Evolutionary conservation across 2,888 invertebrate genomes (phyloP), one percentile per base, ranked within the genome.

Genomic region (Portevinia maculata): DNA sequence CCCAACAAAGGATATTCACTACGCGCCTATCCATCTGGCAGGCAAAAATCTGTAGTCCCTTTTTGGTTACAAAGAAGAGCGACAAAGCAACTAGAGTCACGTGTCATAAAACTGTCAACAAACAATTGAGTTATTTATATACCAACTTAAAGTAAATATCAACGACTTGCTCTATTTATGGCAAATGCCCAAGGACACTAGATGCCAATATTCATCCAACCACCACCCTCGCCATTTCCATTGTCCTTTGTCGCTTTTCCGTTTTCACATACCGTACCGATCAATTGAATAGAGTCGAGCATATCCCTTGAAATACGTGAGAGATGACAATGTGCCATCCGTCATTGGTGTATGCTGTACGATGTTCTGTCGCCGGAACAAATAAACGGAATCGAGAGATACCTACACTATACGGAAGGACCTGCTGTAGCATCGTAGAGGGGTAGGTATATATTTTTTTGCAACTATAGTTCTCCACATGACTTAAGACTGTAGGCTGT

Each of bases 101-200:
- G 85, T 85, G 85, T 65, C 85, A 69, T 78, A 55, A 83, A 83
- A 83, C 85, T 85, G 84, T 84, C 84, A 84, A 85, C 79, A 84
- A 79, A 74, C 81, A 83, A 83, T 85, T 85, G 85, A 85, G 85
- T 83, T 85, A 85, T 85, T 85, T 85, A 78, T 83, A 83, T 30
- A 78, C 83, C 78, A 73, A 67, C 65, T 73, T 34, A 73, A 73
- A 83, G 78, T 83, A 78, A 83, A 83, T 78, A 83, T 59, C 48
- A 78, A 39, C 67, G 52, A 71, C 37, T 37, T 24, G 17, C 46
- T 17, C 2, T 37, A 8, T 21, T 4, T 48, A 37, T 44, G 37
- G 48, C 19, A n/a, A 11, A 13, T 53, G 76, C 81, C 81, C 71
- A 73, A 85, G 78, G 85, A 78, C 64, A 74, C 46, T 67, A 46